Evolutionary conservation across 2,797 vertebrate species (phyloP).

Genomic region (Halcyon badia): DNA sequence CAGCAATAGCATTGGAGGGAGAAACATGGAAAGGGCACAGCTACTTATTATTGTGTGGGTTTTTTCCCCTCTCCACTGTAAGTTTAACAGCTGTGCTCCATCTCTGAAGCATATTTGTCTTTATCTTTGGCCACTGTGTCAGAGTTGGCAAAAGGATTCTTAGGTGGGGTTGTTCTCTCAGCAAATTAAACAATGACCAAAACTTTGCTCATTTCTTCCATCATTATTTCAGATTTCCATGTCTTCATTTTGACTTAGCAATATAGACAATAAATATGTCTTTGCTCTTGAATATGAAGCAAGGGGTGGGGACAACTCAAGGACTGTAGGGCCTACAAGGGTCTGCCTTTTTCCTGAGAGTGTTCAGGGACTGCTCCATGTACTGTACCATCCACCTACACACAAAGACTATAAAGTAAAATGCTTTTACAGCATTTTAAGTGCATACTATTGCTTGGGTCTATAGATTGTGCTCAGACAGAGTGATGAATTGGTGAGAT

Average conservation of each 20-base stretch:
- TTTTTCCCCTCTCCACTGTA: neutral
- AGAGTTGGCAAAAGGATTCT: slow-evolving; percentile 75
- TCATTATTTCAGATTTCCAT: slow-evolving; percentile 75
- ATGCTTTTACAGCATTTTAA: slow-evolving; percentile 16
- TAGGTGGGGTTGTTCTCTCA: slow-evolving; percentile 80
- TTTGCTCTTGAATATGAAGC: slow-evolving; percentile 2
- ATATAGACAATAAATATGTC: neutral
- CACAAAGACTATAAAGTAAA: neutral
- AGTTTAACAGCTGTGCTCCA: slow-evolving; percentile 73
- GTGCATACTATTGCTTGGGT: neutral
- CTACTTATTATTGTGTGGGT: slow-evolving; percentile 15
- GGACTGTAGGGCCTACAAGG: neutral
- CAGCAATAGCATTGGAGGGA: neutral
- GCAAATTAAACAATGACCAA: slow-evolving; percentile 80
- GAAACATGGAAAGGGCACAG: slow-evolving; percentile 36
- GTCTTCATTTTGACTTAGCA: slow-evolving; percentile 62
- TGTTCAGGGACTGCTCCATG: neutral
- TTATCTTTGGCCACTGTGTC: slow-evolving; percentile 76
- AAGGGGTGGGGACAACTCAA: neutral
- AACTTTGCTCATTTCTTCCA: slow-evolving; percentile 80
- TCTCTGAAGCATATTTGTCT: slow-evolving; percentile 72
- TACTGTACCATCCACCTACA: neutral
- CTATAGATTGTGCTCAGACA: neutral
- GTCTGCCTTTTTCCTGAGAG: neutral
- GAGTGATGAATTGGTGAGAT: neutral